phyloP scores from a whole-genome alignment of 2,113 vertebrate genomes.

The Podarcis muralis region DNA sequence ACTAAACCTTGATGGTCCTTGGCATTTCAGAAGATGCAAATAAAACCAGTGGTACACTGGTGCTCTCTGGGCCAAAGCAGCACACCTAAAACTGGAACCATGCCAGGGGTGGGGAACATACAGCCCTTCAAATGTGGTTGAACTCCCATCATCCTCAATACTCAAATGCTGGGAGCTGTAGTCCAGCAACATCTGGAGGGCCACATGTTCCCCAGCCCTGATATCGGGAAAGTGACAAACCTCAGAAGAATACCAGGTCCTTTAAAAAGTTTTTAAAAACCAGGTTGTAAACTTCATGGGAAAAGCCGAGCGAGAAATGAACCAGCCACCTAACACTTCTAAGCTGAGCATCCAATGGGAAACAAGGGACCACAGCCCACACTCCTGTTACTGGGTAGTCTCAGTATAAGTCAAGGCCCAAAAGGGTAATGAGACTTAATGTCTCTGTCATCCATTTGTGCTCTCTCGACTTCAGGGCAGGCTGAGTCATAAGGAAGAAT shows the following conservation, averaged over 20 bases:
- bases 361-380: neutral
- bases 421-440: neutral
- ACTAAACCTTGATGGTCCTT: neutral
- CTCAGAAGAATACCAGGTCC: neutral
- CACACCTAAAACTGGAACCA: too few species aligned
- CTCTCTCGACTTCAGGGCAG: neutral
- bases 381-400: neutral
- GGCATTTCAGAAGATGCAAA: too few species aligned
- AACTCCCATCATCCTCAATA: too few species aligned
- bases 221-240: too few species aligned
- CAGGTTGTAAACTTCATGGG: neutral
- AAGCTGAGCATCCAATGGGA: neutral
- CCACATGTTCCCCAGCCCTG: neutral
- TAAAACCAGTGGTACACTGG: neutral
- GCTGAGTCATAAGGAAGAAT: constrained; percentile 1
- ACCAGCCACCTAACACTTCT: neutral
- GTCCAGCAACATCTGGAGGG: neutral
- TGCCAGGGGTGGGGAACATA: too few species aligned
- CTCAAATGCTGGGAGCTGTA: neutral
- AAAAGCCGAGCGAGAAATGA: neutral
- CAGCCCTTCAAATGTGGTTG: too few species aligned
- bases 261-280: neutral
- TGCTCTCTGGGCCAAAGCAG: neutral
- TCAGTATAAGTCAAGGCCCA: neutral
- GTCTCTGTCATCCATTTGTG: neutral